A percentile compares a stretch with the other conserved stretches of the same genome.
Evolutionary conservation across 2,888 invertebrate genomes (phyloP).

Genomic region (Polia nebulosa): DNA sequence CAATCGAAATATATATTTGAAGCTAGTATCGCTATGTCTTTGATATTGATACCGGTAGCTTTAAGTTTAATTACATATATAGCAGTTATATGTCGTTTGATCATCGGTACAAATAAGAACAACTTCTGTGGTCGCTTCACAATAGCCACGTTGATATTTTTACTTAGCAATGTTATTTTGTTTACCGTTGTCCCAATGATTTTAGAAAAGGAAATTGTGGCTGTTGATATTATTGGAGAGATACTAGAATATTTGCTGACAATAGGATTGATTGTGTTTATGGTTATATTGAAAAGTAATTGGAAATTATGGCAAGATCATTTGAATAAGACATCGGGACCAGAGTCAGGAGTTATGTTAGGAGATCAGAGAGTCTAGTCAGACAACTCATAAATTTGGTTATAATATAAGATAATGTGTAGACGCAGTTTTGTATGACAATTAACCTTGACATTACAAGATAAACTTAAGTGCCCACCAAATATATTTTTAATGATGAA

Average conservation of each 20-base stretch:
- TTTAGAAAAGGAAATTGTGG: not conserved
- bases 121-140: slow-evolving; percentile 20
- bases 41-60: slow-evolving; percentile 39
- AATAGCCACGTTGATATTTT: slow-evolving; percentile 27
- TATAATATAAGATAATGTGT: not conserved
- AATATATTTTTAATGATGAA: slow-evolving; percentile 26
- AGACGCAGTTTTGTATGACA: not conserved
- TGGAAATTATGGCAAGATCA: slow-evolving; percentile 41
- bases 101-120: not conserved
- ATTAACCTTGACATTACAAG: slow-evolving; percentile 11
- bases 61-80: slow-evolving; percentile 45
- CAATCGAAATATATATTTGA: slow-evolving; percentile 33
- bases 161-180: slow-evolving; percentile 6
- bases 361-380: slow-evolving; percentile 30
- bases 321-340: not conserved
- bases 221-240: slow-evolving; percentile 15
- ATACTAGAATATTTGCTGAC: slow-evolving; percentile 20
- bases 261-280: slow-evolving; percentile 31
- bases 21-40: not conserved
- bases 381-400: not conserved
- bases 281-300: slow-evolving; percentile 35
- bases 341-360: slow-evolving; percentile 40
- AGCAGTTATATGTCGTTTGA: slow-evolving; percentile 27
- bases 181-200: slow-evolving; percentile 12
- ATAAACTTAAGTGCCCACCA: slow-evolving; percentile 26